These are phyloP conservation scores for Oxyruncus cristatus DNA, from an alignment of 2,113 vertebrate genomes.

Conservation along the genomic window DNA sequence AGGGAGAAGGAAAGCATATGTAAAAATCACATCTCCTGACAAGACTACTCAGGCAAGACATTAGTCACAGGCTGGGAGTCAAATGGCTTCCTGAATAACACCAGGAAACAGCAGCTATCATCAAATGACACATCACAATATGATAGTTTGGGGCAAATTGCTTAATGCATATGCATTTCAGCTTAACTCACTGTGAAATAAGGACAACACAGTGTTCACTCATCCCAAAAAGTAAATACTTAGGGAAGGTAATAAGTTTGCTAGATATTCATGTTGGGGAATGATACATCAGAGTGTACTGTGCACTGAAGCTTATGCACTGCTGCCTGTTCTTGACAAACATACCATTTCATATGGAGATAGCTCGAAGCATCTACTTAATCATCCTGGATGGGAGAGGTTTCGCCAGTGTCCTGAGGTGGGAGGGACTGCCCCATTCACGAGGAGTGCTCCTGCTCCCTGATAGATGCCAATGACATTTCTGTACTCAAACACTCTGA, in stretches of 20 bases:
- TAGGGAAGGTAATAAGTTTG: background rate
- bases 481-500: background rate
- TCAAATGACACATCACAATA: background rate
- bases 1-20: background rate
- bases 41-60: constrained; percentile 41
- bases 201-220: constrained; percentile 20
- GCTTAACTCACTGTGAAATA: constrained; percentile 25
- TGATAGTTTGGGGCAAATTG: constrained; percentile 30
- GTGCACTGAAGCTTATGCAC: background rate
- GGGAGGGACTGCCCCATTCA: rapidly evolving
- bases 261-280: background rate
- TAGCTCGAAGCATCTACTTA: background rate
- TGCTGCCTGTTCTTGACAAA: constrained; percentile 2
- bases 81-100: constrained; percentile 32
- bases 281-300: background rate
- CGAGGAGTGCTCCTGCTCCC: background rate
- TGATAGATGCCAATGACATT: background rate
- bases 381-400: background rate
- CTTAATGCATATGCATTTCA: constrained; percentile 53
- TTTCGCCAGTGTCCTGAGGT: background rate
- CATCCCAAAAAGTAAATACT: background rate
- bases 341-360: background rate
- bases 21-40: constrained; percentile 41
- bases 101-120: constrained; percentile 22
- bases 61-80: constrained; percentile 40